Conservation (phyloP, 2,113 vertebrate species). For the Salvator merianae region DNA sequence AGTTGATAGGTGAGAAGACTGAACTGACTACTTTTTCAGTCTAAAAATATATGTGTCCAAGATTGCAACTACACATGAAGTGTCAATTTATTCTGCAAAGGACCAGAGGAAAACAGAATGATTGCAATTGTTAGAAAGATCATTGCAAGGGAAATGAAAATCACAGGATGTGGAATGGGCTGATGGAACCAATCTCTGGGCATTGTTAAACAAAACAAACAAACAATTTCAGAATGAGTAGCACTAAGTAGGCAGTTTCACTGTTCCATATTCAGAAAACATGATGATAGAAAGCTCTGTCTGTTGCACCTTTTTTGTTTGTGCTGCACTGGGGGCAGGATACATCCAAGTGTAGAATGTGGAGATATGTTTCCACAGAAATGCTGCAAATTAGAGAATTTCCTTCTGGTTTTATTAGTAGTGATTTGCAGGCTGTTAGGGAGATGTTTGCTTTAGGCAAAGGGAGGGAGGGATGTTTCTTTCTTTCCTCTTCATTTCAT, state of each 20-base stretch:
- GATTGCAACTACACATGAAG: not conserved
- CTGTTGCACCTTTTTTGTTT: not conserved
- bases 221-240: no score
- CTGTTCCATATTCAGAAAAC: not conserved
- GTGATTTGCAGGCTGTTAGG: no score
- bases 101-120: not conserved
- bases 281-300: not conserved
- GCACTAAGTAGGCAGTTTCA: not conserved
- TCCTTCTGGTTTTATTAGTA: no score
- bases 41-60: not conserved
- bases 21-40: not conserved
- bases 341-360: no score
- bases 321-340: no score
- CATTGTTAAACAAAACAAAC: not conserved
- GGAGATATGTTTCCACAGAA: no score
- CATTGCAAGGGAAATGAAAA: not conserved
- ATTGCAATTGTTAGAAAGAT: not conserved
- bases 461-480: no score
- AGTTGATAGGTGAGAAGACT: constrained; percentile 32
- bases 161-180: not conserved
- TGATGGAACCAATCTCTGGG: not conserved
- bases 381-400: no score
- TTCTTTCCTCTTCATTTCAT: no score
- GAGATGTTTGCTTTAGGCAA: no score
- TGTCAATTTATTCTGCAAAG: constrained; percentile 13